Base-by-base conservation (phyloP, 2,888 invertebrate genomes). In the Drosophila anomalata region DNA sequence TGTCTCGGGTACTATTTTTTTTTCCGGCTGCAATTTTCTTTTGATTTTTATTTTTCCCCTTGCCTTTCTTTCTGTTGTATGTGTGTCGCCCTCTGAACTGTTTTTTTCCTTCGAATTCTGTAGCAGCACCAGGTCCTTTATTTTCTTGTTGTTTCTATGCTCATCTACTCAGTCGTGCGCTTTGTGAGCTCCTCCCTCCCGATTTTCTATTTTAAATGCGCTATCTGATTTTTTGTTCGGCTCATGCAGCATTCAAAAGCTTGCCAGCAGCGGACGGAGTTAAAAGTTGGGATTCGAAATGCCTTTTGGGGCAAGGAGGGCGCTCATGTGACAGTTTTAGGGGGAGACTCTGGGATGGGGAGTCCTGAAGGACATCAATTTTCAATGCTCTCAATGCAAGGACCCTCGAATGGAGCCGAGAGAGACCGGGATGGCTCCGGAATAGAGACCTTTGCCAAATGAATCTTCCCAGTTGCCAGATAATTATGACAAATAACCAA, bases 131-230 rank as follows among this genome's bases (percentile, higher is more conserved):
- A 46, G 22, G 46, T 20, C 46, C 61, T 61, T 60, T 61, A 62
- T 61, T 61, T 48, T 57, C 7, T 48, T 66, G 29, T 46, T 61
- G 44, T 59, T 60, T 54, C 56, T 71, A 59, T 73, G 75, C 69
- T 74, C 84, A 78, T 80, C 81, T 75, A 84, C 55, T 76, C 85
- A 76, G 87, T 78, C 82, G 86, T 87, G 87, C 77, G 77, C 82
- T 81, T 79, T 83, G 79, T 75, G 77, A 20, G 41, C n/a, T 22
- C 20, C 12, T 9, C 22, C 6, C 51, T 9, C 22, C 39, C 17
- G 52, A 44, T 51, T 63, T 66, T 82, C 72, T 72, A 87, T 87
- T 85, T 78, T 76, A 87, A 87, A 87, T 82, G 88, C 78, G 78
- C 70, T 83, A 80, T 79, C 87, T 75, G 74, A 74, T 84, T 87